phyloP scores from a whole-genome alignment of 2,888 invertebrate genomes.

The Clostera curtula region DNA sequence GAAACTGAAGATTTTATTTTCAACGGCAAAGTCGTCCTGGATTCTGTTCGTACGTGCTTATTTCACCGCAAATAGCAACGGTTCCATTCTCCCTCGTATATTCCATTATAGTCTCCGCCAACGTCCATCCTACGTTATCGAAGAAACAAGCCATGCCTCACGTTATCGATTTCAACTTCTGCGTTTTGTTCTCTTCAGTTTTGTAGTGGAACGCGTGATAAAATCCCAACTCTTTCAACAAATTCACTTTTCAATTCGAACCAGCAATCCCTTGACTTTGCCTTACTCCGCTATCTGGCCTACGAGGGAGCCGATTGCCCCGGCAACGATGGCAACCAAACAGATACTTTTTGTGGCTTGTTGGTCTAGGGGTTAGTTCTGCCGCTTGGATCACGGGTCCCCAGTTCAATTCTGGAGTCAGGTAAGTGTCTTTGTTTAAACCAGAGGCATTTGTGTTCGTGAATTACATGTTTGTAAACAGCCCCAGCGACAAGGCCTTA shows the following conservation, averaged over 20 bases:
- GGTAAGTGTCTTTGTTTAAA: too few relatives aligned
- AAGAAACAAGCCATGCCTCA: conserved; percentile 81
- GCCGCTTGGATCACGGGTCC: too few relatives aligned
- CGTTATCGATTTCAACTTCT: conserved; percentile 69
- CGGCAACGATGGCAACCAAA: conserved; percentile 79
- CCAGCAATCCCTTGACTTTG: conserved; percentile 71
- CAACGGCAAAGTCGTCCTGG: conserved; percentile 13
- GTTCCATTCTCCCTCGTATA: conserved; percentile 76
- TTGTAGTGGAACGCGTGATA: conserved; percentile 82
- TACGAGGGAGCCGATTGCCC: conserved; percentile 80
- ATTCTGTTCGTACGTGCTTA: conserved; percentile 64
- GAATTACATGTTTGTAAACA: conserved; percentile 77
- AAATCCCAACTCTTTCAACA: conserved; percentile 75
- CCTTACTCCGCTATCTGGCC: conserved; percentile 76
- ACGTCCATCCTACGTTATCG: conserved; percentile 81
- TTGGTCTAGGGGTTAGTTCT: too few relatives aligned
- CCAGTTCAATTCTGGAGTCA: too few relatives aligned
- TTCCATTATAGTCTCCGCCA: conserved; percentile 65
- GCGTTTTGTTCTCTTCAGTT: conserved; percentile 51
- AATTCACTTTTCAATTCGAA: conserved; percentile 75
- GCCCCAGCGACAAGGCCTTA: too few relatives aligned
- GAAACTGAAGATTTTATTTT: conserved; percentile 31
- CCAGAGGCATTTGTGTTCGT: too few relatives aligned
- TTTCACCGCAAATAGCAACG: conserved; percentile 76
- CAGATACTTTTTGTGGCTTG: too few relatives aligned